Percentiles rank a stretch among this genome's conserved stretches.
phyloP scores from a whole-genome alignment of 2,797 vertebrate genomes.

The Macropus fuliginosus region DNA sequence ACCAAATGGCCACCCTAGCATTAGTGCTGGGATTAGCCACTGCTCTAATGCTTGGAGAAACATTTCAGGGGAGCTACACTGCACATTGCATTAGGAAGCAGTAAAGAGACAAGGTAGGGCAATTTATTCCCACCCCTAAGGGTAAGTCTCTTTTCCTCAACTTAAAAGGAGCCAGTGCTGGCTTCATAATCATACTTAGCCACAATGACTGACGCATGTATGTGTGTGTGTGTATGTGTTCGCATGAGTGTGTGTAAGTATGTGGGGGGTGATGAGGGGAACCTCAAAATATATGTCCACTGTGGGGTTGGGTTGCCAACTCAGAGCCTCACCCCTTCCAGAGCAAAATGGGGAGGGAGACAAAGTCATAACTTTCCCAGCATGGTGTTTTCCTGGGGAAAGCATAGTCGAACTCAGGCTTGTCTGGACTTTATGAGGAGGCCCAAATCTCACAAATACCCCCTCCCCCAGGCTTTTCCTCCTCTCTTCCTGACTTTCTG shows the following conservation, averaged over 20 bases:
- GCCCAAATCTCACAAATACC: slow-evolving; percentile 74
- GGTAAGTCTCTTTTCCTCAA: slow-evolving; percentile 41
- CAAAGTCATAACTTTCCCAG: slow-evolving; percentile 66
- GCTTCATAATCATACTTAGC: slow-evolving; percentile 33
- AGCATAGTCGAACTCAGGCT: slow-evolving; percentile 79
- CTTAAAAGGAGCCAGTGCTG: background rate
- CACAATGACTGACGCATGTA: background rate
- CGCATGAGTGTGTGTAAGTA: background rate
- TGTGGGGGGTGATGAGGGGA: slow-evolving; percentile 47
- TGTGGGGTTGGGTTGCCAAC: slow-evolving; percentile 64
- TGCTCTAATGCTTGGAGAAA: background rate
- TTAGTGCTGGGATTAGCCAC: background rate
- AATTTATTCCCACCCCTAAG: slow-evolving; percentile 19
- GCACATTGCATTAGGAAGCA: background rate
- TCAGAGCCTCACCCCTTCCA: slow-evolving; percentile 72
- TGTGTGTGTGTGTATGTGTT: background rate
- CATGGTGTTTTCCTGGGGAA: slow-evolving; percentile 79
- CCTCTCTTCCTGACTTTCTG: slow-evolving; percentile 69
- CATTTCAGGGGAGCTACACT: background rate
- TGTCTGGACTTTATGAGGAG: slow-evolving; percentile 82
- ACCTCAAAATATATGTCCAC: background rate
- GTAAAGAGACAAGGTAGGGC: slow-evolving; percentile 35
- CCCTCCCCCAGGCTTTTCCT: slow-evolving; percentile 48
- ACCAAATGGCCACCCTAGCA: slow-evolving; percentile 42
- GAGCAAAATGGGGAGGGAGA: slow-evolving; percentile 47